Evolutionary conservation across 2,113 vertebrate genomes (phyloP).

Genomic region (Amphiprion percula): DNA sequence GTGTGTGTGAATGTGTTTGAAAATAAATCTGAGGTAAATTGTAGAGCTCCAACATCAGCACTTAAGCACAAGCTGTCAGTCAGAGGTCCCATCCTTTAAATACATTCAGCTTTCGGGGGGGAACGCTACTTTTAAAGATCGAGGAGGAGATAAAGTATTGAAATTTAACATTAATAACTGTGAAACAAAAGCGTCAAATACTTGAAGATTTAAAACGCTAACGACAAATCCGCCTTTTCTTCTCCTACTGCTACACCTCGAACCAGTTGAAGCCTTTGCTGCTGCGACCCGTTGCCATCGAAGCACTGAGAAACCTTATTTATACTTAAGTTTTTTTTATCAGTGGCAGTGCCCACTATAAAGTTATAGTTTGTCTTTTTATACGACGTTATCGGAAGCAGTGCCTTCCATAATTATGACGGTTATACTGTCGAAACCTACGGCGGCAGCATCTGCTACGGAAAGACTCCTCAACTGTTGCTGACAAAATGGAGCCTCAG

Average conservation of each 20-base stretch:
- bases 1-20: background rate
- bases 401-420: constrained; percentile 99
- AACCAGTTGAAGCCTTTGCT: constrained; percentile 31
- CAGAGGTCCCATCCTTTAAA: constrained; percentile 20
- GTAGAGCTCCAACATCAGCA: constrained; percentile 33
- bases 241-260: background rate
- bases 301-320: constrained; percentile 68
- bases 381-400: constrained; percentile 99
- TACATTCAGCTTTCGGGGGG: background rate
- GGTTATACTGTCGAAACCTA: constrained; percentile 97
- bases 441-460: constrained; percentile 99
- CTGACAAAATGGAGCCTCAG: constrained; percentile 28
- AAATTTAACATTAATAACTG: background rate
- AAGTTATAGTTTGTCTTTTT: constrained; percentile 76
- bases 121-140: background rate
- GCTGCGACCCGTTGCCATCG: constrained; percentile 49
- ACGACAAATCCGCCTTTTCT: constrained; percentile 18
- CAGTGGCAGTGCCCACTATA: constrained; percentile 77
- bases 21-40: background rate
- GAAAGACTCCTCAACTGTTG: constrained; percentile 57
- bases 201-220: constrained; percentile 27
- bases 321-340: constrained; percentile 64
- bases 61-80: constrained; percentile 54
- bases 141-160: background rate
- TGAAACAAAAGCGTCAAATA: constrained; percentile 7